Evolutionary conservation across 2,797 vertebrate genomes (phyloP), one percentile per base, ranked within the genome.

Genomic region (Gallinago stenura): DNA sequence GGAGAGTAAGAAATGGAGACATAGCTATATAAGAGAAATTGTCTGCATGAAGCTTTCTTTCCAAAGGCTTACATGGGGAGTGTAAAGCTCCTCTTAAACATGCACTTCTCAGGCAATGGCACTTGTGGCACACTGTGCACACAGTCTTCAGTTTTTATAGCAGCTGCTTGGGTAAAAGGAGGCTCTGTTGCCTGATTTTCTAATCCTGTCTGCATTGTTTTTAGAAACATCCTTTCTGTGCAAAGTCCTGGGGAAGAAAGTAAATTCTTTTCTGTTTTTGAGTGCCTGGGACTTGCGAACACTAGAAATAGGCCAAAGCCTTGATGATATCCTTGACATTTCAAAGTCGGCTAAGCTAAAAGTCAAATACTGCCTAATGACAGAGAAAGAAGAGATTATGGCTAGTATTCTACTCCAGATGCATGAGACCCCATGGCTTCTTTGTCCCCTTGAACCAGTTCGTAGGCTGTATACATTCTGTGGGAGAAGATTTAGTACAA

Each of bases 241-340:
- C 57, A 94, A 91, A 93, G 69, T 31, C 56, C 70, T 37, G 25
- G 25, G 33, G 28, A 83, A 94, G 15, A 89, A 92, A 91, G 33
- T 35, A 64, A 72, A 76, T 76, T 83, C 4, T 83, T 86, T 78
- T 50, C 68, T 11, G 24, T 66, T 91, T 94, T 50, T 70, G 53
- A 69, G 45, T 56, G 66, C 5, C 17, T 90, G 33, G 43, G 31
- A 79, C 88, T 82, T 91, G 43, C 46, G 70, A 79, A 66, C 19
- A 37, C 43, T 60, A 84, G 48, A 82, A 89, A 79, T 25, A 90
- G 66, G 51, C 31, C 48, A 90, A 82, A 90, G 58, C 77, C 85
- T 66, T 60, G 56, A 53, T 84, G 41, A 30, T 82, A 45, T 82
- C 77, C 83, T 83, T 93, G 70, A 73, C 77, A 57, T 87, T 94